A percentile compares a stretch with the other conserved stretches of the same genome.
These are phyloP conservation scores for Euproctis similis DNA, from an alignment of 2,888 invertebrate genomes.

Conservation along the genomic window DNA sequence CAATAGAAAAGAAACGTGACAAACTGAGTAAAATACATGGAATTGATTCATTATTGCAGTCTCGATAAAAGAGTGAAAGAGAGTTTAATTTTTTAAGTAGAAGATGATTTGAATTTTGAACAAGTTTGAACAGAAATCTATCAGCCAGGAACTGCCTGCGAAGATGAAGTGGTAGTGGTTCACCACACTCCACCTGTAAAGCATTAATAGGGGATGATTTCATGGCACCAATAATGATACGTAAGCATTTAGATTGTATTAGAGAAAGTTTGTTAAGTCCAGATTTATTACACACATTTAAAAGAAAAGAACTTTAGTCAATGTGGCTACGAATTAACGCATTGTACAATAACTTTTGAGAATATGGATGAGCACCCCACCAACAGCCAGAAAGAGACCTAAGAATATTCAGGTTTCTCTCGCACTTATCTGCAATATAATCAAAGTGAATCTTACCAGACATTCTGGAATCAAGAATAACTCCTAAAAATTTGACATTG, in stretches of 20 bases:
- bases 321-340: constrained; percentile 1
- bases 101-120: no score
- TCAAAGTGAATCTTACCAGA: neutral
- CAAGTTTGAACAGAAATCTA: no score
- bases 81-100: no score
- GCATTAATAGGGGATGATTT: neutral
- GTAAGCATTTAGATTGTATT: neutral
- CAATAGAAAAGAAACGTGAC: no score
- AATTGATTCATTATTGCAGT: no score
- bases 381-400: neutral
- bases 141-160: no score
- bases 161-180: no score
- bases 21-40: no score
- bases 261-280: neutral
- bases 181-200: neutral
- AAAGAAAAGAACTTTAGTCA: neutral
- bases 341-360: neutral
- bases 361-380: constrained; percentile 1
- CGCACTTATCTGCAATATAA: neutral
- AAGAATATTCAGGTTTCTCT: neutral
- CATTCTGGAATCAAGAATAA: neutral
- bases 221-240: neutral
- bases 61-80: no score
- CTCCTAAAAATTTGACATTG: neutral
- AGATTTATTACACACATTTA: neutral